Percentiles rank a stretch among this genome's conserved stretches.
Evolutionary conservation across 2,888 invertebrate species (phyloP).

Genomic region (Caenorhabditis parvicauda): DNA sequence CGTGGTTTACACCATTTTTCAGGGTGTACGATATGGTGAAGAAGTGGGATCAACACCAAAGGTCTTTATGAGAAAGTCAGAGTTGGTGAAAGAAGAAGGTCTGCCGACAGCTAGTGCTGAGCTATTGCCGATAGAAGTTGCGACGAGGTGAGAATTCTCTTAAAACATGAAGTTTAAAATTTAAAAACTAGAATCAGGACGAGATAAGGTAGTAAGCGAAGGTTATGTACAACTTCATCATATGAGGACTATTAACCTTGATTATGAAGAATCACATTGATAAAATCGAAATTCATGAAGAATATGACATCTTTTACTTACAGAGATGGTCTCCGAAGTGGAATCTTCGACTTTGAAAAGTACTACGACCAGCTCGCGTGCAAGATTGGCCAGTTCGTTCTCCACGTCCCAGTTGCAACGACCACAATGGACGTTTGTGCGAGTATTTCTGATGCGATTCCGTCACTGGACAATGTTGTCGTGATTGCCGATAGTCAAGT

Average conservation of each 20-base stretch:
- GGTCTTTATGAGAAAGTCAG: conserved; percentile 39
- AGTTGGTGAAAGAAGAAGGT: conserved; percentile 24
- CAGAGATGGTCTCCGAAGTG: background rate
- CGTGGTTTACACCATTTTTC: background rate
- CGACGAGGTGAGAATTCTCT: conserved; percentile 17
- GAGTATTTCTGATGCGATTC: conserved; percentile 42
- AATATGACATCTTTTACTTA: background rate
- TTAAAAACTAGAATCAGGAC: no score
- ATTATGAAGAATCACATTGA: no score
- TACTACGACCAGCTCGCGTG: conserved; percentile 49
- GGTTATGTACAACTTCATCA: no score
- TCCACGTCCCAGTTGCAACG: conserved; percentile 55
- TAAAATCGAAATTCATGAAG: no score
- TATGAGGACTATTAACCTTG: no score
- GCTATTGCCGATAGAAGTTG: conserved; percentile 50
- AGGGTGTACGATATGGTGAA: conserved; percentile 44
- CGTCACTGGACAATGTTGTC: conserved; percentile 46
- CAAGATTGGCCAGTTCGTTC: conserved; percentile 46
- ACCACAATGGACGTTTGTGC: conserved; percentile 58
- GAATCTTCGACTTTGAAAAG: conserved; percentile 21
- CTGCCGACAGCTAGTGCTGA: conserved; percentile 33
- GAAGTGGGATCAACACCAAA: conserved; percentile 40
- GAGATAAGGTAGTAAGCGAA: conserved; percentile 8
- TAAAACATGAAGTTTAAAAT: no score
- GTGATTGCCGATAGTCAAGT: conserved; percentile 56